Evolutionary conservation across 2,113 vertebrate species (phyloP), one percentile per base, ranked within the genome.

Genomic region (Apodemus speciosus): DNA sequence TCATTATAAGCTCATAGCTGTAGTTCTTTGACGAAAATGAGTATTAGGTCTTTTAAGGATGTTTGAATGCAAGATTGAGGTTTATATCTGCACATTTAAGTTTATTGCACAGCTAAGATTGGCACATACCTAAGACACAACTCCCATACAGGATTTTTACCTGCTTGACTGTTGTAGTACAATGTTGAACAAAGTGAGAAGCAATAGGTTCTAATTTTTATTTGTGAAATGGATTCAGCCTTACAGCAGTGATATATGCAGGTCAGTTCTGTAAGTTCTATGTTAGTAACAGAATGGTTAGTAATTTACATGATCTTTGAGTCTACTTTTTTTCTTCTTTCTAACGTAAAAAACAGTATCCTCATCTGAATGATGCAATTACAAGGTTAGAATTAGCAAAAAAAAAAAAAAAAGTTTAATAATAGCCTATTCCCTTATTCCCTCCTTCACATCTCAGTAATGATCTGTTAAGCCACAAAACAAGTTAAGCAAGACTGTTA

Each of bases 401-500:
- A 84, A 30, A 56, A 25, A 25, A 72, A 90, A 94, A 80, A 90
- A 94, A 86, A 35, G 2, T 84, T 91, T 91, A 68, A 25, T 79
- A 88, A 46, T 58, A 92, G 27, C 32, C 49, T 93, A 32, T 23
- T 27, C 32, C 43, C 60, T 94, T 91, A 69, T 69, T 79, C 6
- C 40, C 25, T 94, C n/a, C 60, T 25, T 89, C 35, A 56, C 40
- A 85, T 84, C 71, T 87, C 80, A 89, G 32, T 81, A 91, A 72
- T 92, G 49, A 89, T 88, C 51, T 96, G 2, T 76, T 95, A 51
- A 92, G 89, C 35, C 32, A 89, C 38, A 94, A 69, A 96, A 96
- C 58, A 91, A 89, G 79, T 92, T 73, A 92, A 95, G 72, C 27
- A 89, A 95, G 86, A 93, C 71, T 94, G 93, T 89, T 93, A 93